Base-by-base conservation (phyloP, 2,113 vertebrate species). In the Meriones unguiculatus region DNA sequence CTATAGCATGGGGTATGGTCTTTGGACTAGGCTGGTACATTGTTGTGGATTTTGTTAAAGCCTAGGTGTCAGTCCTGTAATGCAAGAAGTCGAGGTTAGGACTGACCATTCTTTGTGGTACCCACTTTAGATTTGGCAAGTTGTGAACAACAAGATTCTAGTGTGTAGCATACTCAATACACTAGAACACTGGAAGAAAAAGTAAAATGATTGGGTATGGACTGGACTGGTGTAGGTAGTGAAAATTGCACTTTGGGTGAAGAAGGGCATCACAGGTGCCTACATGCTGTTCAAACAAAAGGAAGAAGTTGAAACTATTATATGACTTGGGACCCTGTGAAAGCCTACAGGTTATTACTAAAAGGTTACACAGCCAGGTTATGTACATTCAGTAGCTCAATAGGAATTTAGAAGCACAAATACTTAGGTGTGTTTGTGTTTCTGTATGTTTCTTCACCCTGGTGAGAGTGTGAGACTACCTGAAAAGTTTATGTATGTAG, bases 11-110 rank as follows among this genome's bases (percentile, higher is more conserved):
- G 41, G 41, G 41, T 41, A 41, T 41, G 41, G 41, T 41, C 41
- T 41, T 41, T 14, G 7, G 14, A n/a, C 9, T 24, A 38, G 11
- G 18, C 35, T 81, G 1, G 0, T 2, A 9, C 30, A 1, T 2
- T 10, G 20, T 4, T 35, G 3, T 3, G 17, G 15, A 57, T 9
- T 7, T 4, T 38, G 11, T 38, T 38, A 18, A 38, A 62, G 22
- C 22, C 11, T n/a, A 14, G 35, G 35, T 24, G 5, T 24, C 32
- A 59, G 10, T 59, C n/a, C 20, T n/a, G 20, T 5, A 81, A 81
- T 5, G 35, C 54, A 81, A 38, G 5, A 7, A 6, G 6, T 38
- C 6, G 0, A 82, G 22, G 13, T 0, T 15, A 25, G n/a, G 35
- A 15, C 9, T 62, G 22, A n/a, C 1, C 8, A 41, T 15, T 82